Percentiles rank a stretch among this genome's conserved stretches.
These are phyloP conservation scores for Anser brachyrhynchus DNA, from an alignment of 2,113 vertebrate genomes.

Conservation along the genomic window DNA sequence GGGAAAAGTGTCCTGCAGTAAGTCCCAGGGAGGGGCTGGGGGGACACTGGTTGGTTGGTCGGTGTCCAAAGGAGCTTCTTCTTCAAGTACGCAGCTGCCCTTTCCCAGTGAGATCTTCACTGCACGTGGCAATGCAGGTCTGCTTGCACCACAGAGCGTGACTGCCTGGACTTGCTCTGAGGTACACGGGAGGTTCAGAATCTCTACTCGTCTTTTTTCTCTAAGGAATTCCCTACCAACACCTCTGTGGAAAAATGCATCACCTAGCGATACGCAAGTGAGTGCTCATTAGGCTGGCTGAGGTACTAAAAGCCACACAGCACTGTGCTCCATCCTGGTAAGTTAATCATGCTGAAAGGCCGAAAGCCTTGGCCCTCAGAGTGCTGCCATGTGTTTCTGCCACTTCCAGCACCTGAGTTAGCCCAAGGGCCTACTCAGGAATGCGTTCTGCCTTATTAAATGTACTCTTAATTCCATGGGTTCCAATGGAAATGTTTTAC, in stretches of 20 bases:
- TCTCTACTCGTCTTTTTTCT: not conserved
- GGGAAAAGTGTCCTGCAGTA: not conserved
- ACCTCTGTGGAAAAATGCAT: not conserved
- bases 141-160: not conserved
- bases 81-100: not conserved
- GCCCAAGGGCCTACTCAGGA: not conserved
- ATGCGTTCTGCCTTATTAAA: constrained; percentile 9
- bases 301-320: not conserved
- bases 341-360: not conserved
- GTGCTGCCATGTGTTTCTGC: not conserved
- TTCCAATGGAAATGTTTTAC: not conserved
- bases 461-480: not conserved
- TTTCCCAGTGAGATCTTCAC: not conserved
- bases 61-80: not conserved
- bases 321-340: not conserved
- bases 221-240: not conserved
- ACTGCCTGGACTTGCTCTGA: not conserved
- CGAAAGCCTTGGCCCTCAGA: not conserved
- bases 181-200: not conserved
- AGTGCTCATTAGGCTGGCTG: not conserved
- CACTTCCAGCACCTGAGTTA: not conserved
- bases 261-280: not conserved
- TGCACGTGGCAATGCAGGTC: not conserved
- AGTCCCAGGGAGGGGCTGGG: not conserved
- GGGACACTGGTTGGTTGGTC: not conserved